Percentiles rank a stretch among this genome's conserved stretches.
Conservation (phyloP, 2,888 invertebrate genomes). For the Halictus quadricinctus region DNA sequence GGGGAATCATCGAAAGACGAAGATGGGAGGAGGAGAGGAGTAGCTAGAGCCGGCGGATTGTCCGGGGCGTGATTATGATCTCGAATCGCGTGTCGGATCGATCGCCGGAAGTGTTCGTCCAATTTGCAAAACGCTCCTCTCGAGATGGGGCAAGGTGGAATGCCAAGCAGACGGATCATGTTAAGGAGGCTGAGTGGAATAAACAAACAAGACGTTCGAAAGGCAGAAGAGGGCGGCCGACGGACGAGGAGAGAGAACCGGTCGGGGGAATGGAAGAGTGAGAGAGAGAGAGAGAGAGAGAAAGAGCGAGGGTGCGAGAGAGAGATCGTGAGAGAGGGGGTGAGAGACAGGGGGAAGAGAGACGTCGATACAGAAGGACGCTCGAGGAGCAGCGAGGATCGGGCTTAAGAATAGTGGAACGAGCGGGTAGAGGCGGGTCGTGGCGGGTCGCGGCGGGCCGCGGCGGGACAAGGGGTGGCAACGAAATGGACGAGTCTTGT, state of each 20-base stretch:
- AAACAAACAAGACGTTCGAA: conserved; percentile 69
- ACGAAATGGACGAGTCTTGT: conserved; percentile 83
- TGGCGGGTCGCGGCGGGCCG: conserved; percentile 16
- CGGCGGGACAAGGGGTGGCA: conserved; percentile 69
- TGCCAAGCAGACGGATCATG: conserved; percentile 68
- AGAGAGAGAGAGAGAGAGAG: background rate
- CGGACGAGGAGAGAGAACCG: background rate
- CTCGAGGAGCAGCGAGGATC: conserved; percentile 73
- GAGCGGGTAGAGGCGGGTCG: conserved; percentile 56
- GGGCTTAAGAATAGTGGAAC: conserved; percentile 77
- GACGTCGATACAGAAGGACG: conserved; percentile 72
- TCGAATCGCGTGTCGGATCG: conserved; percentile 48
- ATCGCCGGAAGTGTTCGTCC: conserved; percentile 52
- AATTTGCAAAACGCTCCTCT: conserved; percentile 55
- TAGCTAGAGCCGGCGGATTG: background rate
- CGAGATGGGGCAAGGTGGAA: conserved; percentile 53
- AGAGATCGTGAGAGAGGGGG: background rate
- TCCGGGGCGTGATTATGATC: conserved; percentile 34
- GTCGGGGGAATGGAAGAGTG: background rate
- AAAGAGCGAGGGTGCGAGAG: background rate
- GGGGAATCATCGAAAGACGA: background rate
- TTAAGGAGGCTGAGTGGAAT: conserved; percentile 70
- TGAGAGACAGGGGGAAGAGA: conserved; percentile 45
- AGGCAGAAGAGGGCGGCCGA: conserved; percentile 24
- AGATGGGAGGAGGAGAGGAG: background rate